Evolutionary conservation across 2,888 invertebrate species (phyloP).

Genomic region (Drosophila cognata): DNA sequence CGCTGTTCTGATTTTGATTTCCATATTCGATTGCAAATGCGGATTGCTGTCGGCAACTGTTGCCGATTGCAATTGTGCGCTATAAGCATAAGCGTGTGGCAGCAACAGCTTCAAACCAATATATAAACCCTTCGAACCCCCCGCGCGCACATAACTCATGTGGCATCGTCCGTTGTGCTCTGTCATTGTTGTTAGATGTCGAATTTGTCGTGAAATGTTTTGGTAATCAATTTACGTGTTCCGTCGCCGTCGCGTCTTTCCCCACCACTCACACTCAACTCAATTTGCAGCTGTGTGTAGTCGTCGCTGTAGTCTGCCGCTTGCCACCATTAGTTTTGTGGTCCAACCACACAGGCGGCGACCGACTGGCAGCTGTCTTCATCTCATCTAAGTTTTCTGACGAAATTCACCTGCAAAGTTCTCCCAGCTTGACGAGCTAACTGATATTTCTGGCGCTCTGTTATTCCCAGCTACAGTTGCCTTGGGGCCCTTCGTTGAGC

Average conservation of each 20-base stretch:
- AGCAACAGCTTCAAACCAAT: conserved; percentile 1
- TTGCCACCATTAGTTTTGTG: conserved; percentile 47
- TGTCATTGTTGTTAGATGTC: conserved; percentile 70
- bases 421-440: conserved; percentile 24
- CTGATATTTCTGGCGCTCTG: conserved; percentile 30
- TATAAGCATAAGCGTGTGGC: conserved; percentile 17
- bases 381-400: conserved; percentile 29
- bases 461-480: conserved; percentile 30
- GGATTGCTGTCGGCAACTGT: conserved; percentile 60
- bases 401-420: conserved; percentile 65
- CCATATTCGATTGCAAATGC: conserved; percentile 13
- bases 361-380: conserved; percentile 29
- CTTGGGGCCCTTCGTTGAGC: conserved; percentile 6
- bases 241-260: conserved; percentile 27
- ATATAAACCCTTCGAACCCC: not conserved
- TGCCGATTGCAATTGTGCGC: conserved; percentile 48
- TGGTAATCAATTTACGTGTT: conserved; percentile 76
- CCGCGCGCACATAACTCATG: not conserved
- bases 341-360: conserved; percentile 29
- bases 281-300: conserved; percentile 2
- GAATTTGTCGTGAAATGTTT: conserved; percentile 79
- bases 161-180: conserved; percentile 21
- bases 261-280: not conserved
- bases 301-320: not conserved
- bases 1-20: conserved; percentile 23